Base-by-base conservation (phyloP, 2,113 vertebrate species). In the Oostethus manadensis region DNA sequence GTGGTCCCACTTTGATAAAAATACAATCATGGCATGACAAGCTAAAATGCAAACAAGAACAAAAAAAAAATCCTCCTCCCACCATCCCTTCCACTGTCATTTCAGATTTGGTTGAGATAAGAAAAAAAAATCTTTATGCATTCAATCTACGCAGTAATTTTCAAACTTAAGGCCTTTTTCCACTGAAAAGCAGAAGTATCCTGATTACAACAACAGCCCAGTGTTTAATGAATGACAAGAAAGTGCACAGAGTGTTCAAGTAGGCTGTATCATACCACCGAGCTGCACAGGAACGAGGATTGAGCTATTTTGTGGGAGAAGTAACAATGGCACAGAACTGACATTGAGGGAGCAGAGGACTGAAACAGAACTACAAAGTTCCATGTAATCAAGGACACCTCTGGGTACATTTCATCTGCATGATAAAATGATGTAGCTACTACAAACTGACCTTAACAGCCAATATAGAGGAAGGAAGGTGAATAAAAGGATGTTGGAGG, bases 201-300 rank as follows among this genome's bases (percentile, higher is more conserved):
- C 84, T 85, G 83, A 84, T 84, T 77, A 62, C 71, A 83, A 78
- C 77, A 69, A 80, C 71, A 78, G 78, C 74, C 65, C 23, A 42
- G 16, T 74, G 76, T 83, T 87, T 5, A 88, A 89, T 81, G 86
- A 82, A 90, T 80, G 66, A 71, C 76, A 93, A 92, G 93, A 85
- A 99, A 98, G 95, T 99, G 95, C 96, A 93, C 20, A 79, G 84
- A 94, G 94, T 95, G 91, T 95, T 98, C 94, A 98, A 96, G 94
- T 97, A 92, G 87, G 90, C 83, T 88, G 87, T 66, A 77, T 79
- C 90, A 89, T 87, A 90, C 87, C 69, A 89, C 80, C 80, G 80
- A 88, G 72, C 59, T 79, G 60, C 69, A 80, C 70, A 38, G 81
- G 70, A 68, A 64, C 51, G 68, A 75, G 33, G 55, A 43, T 23